These are phyloP conservation scores for Myotis brandtii DNA, from an alignment of 2,113 vertebrate species.

Conservation along the genomic window DNA sequence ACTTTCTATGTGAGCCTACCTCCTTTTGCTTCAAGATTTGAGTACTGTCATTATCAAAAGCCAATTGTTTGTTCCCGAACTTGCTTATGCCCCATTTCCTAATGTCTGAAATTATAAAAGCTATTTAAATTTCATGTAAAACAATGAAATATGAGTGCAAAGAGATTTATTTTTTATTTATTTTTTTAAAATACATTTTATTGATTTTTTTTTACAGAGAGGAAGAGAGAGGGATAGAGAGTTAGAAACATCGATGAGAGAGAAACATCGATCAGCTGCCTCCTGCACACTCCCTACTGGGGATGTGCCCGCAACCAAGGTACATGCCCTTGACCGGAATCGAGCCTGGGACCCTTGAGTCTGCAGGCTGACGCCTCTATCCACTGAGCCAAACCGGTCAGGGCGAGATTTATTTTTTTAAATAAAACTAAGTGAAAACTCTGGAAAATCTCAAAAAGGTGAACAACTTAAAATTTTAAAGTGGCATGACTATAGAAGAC, in stretches of 20 bases:
- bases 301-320: too few relatives aligned
- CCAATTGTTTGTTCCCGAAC: conserved; percentile 11
- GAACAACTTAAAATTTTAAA: conserved; percentile 56
- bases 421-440: conserved; percentile 36
- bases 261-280: too few relatives aligned
- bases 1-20: background rate
- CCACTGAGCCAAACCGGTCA: too few relatives aligned
- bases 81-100: conserved; percentile 6
- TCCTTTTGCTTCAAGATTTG: background rate
- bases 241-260: too few relatives aligned
- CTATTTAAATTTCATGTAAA: conserved; percentile 35
- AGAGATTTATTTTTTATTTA: background rate
- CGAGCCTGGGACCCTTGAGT: too few relatives aligned
- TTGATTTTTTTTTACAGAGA: too few relatives aligned
- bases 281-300: too few relatives aligned
- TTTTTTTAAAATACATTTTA: background rate
- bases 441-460: conserved; percentile 28
- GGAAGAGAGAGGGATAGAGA: too few relatives aligned
- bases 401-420: background rate
- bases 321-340: too few relatives aligned
- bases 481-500: background rate
- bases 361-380: too few relatives aligned
- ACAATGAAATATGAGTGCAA: conserved; percentile 43
- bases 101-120: conserved; percentile 28
- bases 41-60: background rate